phyloP scores from a whole-genome alignment of 1,140 invertebrate genomes.

The Bombus difficillimus region DNA sequence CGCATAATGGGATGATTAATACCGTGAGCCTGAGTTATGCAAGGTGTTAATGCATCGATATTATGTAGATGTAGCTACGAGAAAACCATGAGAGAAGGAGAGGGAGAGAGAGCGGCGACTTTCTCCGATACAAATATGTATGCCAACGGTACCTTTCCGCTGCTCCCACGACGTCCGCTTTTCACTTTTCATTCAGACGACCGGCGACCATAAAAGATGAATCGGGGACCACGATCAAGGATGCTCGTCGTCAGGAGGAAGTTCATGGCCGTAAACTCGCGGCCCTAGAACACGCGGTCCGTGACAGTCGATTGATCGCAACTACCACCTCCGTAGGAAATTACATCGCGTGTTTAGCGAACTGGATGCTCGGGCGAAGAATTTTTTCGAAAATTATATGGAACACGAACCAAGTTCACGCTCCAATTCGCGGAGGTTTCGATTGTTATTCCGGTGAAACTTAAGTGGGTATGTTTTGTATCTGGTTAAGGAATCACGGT shows the following conservation, averaged over 20 bases:
- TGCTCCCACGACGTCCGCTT: constrained; percentile 56
- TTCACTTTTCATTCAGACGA: constrained; percentile 74
- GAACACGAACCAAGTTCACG: neutral
- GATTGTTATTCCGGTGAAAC: constrained; percentile 3
- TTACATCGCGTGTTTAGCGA: neutral
- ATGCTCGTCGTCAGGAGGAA: constrained; percentile 49
- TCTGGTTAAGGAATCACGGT: neutral
- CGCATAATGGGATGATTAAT: constrained; percentile 67
- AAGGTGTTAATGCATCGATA: constrained; percentile 74
- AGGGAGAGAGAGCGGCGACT: constrained; percentile 59
- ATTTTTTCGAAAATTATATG: neutral
- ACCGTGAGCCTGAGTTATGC: constrained; percentile 58
- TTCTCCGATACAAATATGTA: constrained; percentile 78
- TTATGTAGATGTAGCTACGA: constrained; percentile 57
- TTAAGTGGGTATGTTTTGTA: neutral
- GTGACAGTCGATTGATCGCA: neutral
- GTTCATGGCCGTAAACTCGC: constrained; percentile 52
- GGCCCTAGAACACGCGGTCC: neutral
- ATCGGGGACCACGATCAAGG: constrained; percentile 58
- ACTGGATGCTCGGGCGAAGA: neutral
- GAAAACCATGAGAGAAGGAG: constrained; percentile 17
- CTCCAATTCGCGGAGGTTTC: neutral
- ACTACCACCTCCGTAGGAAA: neutral
- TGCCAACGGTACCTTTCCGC: constrained; percentile 66
- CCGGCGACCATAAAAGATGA: constrained; percentile 40